Conservation (phyloP, 1,140 invertebrate genomes). For the Apis florea region DNA sequence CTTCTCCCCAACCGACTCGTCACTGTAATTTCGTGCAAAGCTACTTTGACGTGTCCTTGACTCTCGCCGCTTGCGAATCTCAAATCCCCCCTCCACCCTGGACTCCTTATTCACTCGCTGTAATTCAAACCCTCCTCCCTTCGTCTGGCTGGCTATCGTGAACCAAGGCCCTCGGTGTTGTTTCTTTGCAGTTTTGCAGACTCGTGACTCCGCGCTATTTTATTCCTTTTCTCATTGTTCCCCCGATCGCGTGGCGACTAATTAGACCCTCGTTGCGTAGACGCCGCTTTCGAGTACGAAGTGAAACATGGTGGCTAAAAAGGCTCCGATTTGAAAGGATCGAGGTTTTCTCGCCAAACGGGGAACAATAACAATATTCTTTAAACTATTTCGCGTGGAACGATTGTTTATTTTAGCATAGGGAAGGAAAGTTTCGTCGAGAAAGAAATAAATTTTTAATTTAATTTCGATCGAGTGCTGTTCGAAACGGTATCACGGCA, state of each 20-base stretch:
- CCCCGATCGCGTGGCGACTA: conserved; percentile 16
- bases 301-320: background rate
- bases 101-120: conserved; percentile 14
- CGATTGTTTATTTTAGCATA: too few relatives aligned
- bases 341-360: background rate
- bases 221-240: conserved; percentile 33
- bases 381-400: too few relatives aligned
- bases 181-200: background rate
- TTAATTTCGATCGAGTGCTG: too few relatives aligned
- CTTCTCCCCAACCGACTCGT: conserved; percentile 5
- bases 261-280: conserved; percentile 31
- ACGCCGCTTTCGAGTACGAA: background rate
- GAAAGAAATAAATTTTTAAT: too few relatives aligned
- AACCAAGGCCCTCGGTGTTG: background rate
- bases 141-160: conserved; percentile 1
- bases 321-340: background rate
- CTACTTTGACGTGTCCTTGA: conserved; percentile 51
- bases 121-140: conserved; percentile 10
- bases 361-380: too few relatives aligned
- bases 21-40: conserved; percentile 35
- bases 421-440: too few relatives aligned
- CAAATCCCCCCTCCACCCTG: background rate
- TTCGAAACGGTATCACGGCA: too few relatives aligned
- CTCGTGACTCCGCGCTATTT: conserved; percentile 19
- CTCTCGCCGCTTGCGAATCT: conserved; percentile 39